Base-by-base conservation (phyloP, 2,797 vertebrate genomes). In the Cheirogaleus major region DNA sequence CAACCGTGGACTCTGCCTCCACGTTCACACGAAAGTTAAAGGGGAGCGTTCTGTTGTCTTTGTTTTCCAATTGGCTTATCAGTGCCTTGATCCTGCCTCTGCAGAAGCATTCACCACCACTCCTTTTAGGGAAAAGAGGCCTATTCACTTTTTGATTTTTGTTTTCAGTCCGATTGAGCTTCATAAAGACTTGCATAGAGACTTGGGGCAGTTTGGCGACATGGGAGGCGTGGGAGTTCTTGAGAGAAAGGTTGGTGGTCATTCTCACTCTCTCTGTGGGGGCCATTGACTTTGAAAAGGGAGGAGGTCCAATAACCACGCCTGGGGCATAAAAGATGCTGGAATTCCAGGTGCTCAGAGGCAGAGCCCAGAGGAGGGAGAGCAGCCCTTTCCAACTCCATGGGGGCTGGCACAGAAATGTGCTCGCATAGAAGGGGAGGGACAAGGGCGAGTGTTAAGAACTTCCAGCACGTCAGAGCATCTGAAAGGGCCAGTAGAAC, bases 11-110 rank as follows among this genome's bases (percentile, higher is more conserved):
- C 41, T 55, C 55, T 7, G 22, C 65, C 72, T 17, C 63, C 25
- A 2, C 0, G 1, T 22, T 48, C 22, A 2, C 0, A 0, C 1
- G 11, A 23, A 22, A 48, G 38, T 3, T 41, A 57, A 61, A 78
- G 27, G 52, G n/a, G 25, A 25, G 35, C 0, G 32, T 32, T 52
- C 30, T 43, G 38, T 27, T 22, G 9, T 22, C 79, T 61, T 78
- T 9, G 27, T n/a, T 32, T 73, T 12, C 27, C 52, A 23, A 2
- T 0, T 32, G 32, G 17, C 27, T 73, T 52, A 7, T 4, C 67
- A 12, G 13, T 6, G 15, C 55, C 30, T 13, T 8, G 41, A 52
- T 59, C 48, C 25, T 23, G 25, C 15, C 72, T 90, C 57, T n/a
- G 20, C 45, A 65, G 48, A 30, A 55, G 35, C 30, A 2, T 69